Evolutionary conservation across 2,797 vertebrate species (phyloP), one percentile per base, ranked within the genome.

Genomic region (Eulemur albifrons): DNA sequence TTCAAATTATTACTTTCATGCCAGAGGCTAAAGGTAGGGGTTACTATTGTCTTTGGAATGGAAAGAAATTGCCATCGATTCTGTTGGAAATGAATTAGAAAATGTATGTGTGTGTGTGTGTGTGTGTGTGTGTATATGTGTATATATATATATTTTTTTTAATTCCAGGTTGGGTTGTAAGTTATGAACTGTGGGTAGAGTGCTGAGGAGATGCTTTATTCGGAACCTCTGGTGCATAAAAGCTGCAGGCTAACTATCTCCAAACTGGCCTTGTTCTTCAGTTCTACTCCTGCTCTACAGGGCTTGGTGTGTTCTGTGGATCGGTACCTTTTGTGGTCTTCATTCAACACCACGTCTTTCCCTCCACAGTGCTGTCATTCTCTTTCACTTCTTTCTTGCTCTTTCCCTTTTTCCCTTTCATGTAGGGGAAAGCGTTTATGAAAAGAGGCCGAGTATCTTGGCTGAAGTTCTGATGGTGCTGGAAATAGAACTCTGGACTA

Each of bases 371-470:
- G 17, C 25, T 7, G 0, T 65, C 30, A 14, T 72, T 27, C n/a
- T 21, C 18, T 15, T 88, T 40, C 20, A 9, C 40, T 21, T 81
- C 43, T 69, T 90, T 73, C 35, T 86, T 61, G 12, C 11, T 76
- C 72, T 43, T 93, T 48, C 4, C 43, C 40, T 9, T 94, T 88
- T n/a, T 48, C 21, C 43, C 45, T 96, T 94, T 94, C 90, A 88
- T 92, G 75, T 88, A 6, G 75, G 87, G 67, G 54, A 75, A 88
- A 95, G 45, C 25, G 54, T 32, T 93, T 80, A 73, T 85, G 61
- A 87, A 96, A 96, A 91, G 88, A 96, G 87, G 91, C 95, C 89
- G 93, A 80, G 35, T 61, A 77, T 92, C 94, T 97, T 98, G 97
- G 96, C 97, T 70, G 45, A 90, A 93, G 63, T 87, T 97, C 92